Conservation (phyloP, 1,140 invertebrate species). For the Dysdera silvatica region DNA sequence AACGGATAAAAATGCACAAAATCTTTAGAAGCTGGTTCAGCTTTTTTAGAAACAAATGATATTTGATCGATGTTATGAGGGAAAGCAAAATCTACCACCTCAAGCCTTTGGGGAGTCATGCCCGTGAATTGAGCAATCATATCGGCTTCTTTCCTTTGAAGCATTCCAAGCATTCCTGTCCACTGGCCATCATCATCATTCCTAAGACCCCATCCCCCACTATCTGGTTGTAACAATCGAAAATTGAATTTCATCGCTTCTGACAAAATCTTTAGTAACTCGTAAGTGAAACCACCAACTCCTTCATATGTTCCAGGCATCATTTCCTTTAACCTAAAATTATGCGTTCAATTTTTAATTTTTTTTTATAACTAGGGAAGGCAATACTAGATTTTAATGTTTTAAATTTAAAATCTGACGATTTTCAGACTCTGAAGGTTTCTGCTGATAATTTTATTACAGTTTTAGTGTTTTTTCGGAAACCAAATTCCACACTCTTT, state of each 20-base stretch:
- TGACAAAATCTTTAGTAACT: neutral
- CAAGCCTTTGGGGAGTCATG: neutral
- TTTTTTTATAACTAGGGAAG: no score
- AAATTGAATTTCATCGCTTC: neutral
- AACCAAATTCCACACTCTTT: no score
- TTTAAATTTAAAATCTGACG: no score
- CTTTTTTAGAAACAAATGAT: conserved; percentile 1
- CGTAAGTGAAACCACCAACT: no score
- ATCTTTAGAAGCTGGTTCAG: neutral
- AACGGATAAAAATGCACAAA: neutral
- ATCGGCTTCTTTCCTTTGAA: conserved; percentile 3
- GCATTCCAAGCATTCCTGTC: conserved; percentile 5
- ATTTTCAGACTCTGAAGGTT: no score
- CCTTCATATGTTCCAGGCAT: no score
- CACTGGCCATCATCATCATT: neutral
- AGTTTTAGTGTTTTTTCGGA: no score
- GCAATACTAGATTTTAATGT: no score
- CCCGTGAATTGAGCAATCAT: neutral
- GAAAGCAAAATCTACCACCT: conserved; percentile 3
- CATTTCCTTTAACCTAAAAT: no score
- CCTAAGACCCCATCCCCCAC: neutral
- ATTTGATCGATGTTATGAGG: neutral
- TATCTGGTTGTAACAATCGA: neutral
- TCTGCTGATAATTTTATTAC: no score
- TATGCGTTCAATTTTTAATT: no score